phyloP scores from a whole-genome alignment of 2,113 vertebrate species.

The Microcebus murinus region DNA sequence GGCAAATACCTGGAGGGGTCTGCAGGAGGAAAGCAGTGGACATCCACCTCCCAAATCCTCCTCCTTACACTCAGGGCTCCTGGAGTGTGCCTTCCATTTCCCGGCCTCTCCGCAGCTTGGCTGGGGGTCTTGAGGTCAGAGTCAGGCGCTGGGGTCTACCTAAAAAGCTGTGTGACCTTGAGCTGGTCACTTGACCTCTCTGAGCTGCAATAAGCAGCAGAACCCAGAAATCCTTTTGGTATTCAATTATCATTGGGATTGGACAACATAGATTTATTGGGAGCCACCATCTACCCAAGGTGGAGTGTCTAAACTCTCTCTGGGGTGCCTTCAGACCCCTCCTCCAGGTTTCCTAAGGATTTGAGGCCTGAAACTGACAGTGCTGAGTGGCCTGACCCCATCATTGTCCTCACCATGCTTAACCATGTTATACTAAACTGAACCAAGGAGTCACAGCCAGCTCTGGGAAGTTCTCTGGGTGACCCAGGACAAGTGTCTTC shows the following conservation, averaged over 20 bases:
- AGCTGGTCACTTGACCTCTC: background rate
- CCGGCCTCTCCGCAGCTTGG: background rate
- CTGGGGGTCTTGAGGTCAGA: background rate
- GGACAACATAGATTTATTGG: background rate
- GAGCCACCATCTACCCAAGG: background rate
- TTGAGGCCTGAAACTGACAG: background rate
- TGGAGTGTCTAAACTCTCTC: background rate
- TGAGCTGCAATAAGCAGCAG: background rate
- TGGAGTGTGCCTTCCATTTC: background rate
- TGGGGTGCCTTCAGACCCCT: background rate
- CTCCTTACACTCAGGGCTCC: background rate
- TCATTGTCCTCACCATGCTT: background rate
- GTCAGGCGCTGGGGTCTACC: background rate
- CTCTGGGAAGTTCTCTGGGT: background rate
- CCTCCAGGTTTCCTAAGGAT: background rate
- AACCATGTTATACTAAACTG: background rate
- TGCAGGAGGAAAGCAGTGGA: background rate
- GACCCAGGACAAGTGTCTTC: background rate
- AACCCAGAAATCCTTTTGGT: background rate
- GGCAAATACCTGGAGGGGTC: background rate
- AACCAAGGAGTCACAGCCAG: background rate
- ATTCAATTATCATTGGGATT: background rate
- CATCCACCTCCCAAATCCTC: background rate
- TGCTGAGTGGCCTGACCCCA: background rate
- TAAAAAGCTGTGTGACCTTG: conserved; percentile 2